phyloP scores from a whole-genome alignment of 2,888 invertebrate genomes.

The Phaonia tiefii region DNA sequence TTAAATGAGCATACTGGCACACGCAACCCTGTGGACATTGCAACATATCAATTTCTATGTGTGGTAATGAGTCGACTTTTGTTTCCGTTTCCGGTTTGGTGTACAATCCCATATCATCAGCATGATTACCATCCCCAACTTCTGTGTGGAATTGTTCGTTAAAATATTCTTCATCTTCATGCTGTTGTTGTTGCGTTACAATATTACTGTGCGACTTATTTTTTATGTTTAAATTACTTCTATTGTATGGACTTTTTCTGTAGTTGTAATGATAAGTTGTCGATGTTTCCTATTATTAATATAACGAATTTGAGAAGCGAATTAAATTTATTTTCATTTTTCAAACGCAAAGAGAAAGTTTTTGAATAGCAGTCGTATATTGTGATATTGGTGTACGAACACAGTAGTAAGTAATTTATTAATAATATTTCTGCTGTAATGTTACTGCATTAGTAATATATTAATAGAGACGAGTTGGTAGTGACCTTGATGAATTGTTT shows the following conservation, averaged over 20 bases:
- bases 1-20: conserved; percentile 82
- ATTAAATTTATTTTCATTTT: too few relatives aligned
- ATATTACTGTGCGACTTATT: neutral
- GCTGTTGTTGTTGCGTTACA: neutral
- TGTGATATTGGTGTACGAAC: too few relatives aligned
- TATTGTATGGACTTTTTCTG: neutral
- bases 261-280: neutral
- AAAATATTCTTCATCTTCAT: neutral
- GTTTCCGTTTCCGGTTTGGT: conserved; percentile 55
- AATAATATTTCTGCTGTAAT: too few relatives aligned
- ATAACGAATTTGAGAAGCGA: too few relatives aligned
- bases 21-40: conserved; percentile 82
- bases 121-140: conserved; percentile 3
- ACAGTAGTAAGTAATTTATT: too few relatives aligned
- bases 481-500: too few relatives aligned
- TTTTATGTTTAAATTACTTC: neutral
- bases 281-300: conserved; percentile 26
- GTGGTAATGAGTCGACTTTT: conserved; percentile 54
- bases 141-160: conserved; percentile 5
- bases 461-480: too few relatives aligned
- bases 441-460: too few relatives aligned
- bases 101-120: conserved; percentile 41
- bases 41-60: conserved; percentile 71
- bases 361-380: too few relatives aligned
- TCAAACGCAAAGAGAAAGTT: too few relatives aligned